These are phyloP conservation scores for Apostichopus leukothele DNA, from an alignment of 53 echinoderm and acorn worm genomes.

Conservation along the genomic window DNA sequence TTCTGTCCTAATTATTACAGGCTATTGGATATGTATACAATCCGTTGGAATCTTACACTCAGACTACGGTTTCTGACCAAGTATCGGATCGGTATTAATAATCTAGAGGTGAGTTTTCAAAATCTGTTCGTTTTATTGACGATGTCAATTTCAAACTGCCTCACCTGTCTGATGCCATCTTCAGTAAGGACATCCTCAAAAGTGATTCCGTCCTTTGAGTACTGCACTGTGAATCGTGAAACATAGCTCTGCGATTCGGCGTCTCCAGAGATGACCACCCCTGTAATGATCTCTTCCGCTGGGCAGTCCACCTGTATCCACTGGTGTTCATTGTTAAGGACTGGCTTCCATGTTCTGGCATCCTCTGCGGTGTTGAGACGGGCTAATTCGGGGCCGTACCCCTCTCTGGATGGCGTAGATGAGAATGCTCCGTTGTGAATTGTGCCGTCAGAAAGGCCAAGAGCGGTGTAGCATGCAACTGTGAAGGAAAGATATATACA, in stretches of 20 bases:
- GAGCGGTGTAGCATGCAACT: constrained; percentile 7
- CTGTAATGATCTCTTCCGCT: constrained; percentile 22
- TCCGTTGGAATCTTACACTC: no score
- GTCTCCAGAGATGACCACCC: constrained; percentile 8
- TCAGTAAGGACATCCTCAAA: constrained; percentile 27
- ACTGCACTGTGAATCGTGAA: constrained; percentile 32
- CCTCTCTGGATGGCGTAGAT: neutral
- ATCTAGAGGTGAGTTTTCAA: no score
- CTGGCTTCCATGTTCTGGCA: neutral
- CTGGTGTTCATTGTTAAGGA: constrained; percentile 14
- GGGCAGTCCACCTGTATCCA: constrained; percentile 50
- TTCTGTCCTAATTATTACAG: no score
- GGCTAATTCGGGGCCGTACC: constrained; percentile 10
- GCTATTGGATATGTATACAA: no score
- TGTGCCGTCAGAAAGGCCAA: constrained; percentile 8
- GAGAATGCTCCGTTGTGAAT: constrained; percentile 18
- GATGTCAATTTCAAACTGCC: no score
- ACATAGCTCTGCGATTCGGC: constrained; percentile 18
- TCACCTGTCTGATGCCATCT: constrained; percentile 23
- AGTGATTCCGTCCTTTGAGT: constrained; percentile 34
- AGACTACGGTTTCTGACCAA: no score
- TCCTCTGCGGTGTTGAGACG: constrained; percentile 9
- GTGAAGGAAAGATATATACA: no score
- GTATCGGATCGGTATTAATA: no score
- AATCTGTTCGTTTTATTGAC: no score